Base-by-base conservation (phyloP, 2,888 invertebrate genomes). In the Apodemia hepburni region DNA sequence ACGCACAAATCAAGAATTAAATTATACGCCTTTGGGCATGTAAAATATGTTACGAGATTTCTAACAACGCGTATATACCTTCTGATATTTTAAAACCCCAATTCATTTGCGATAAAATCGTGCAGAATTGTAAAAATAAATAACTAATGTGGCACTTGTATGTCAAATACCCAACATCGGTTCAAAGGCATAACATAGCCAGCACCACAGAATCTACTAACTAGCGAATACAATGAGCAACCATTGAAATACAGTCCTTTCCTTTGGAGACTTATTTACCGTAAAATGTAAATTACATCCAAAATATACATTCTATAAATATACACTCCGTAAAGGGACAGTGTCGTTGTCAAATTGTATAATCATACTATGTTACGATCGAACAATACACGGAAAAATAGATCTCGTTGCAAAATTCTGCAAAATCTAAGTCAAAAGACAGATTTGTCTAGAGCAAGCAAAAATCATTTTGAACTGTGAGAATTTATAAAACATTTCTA, bases 1-100 rank as follows among this genome's bases (percentile, higher is more conserved):
- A 87, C 84, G 84, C 85, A 81, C 79, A 79, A 76, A 81, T 79
- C 80, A 82, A 82, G 79, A 84, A 82, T 82, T 88, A 86, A 74
- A 79, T 78, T 79, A 83, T 72, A 77, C 78, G 82, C 84, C 81
- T 70, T 78, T 75, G 76, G 81, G 83, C 84, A 76, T 77, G 80
- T 62, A 77, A 73, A 83, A 89, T 87, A 87, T 89, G 86, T 88
- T 87, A 90, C 90, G 90, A 91, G 90, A 90, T 89, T 90, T 90
- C 90, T 87, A 87, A 87, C 87, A 87, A 87, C 87, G 80, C 84
- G 78, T 86, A 82, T 76, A 81, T 71, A 76, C 78, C 81, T 83
- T 86, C 78, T 73, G 79, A 79, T 75, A 80, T 79, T 80, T 78
- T 84, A 81, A 76, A 79, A 83, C 81, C 84, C 86, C 82, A 54